Base-by-base conservation (phyloP, 2,797 vertebrate genomes). In the Moxostoma hubbsi region DNA sequence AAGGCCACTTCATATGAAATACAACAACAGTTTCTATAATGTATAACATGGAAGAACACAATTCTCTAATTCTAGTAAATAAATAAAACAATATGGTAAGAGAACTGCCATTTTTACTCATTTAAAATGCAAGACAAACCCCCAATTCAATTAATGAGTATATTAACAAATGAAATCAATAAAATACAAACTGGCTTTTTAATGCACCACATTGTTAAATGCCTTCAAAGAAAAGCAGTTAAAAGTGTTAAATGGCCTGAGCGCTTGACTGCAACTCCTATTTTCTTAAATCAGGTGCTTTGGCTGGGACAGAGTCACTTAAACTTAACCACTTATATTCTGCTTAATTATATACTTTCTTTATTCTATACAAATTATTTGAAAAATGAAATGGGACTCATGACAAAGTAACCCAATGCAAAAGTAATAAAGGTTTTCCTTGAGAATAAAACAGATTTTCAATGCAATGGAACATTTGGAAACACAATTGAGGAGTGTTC, bases 391-490 rank as follows among this genome's bases (percentile, higher is more conserved):
- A 18, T 16, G 11, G 49, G 46, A 61, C 10, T 51, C 75, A 16
- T 36, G 46, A 67, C 66, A 78, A 54, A 55, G 58, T 62, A 79
- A 72, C 16, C 51, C n/a, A 58, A 73, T 58, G 67, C 46, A 51
- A 49, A 79, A 65, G 18, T 16, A 51, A 73, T 79, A 12, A 50
- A 69, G 5, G 11, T 6, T 55, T 73, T 79, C 24, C 46, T 65
- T 18, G 65, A 6, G 45, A 63, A 71, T 55, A 55, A 73, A 57
- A 15, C 55, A 12, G n/a, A 36, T 73, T 59, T 58, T 67, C 10
- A 53, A 79, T 16, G 13, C 51, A 72, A 64, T 59, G 49, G 43
- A 12, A 12, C 53, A 72, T 66, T 79, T 79, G 61, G 53, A 73
- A 65, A 73, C 9, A 51, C 69, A 65, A 73, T 66, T 72, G 69